Base-by-base conservation (phyloP, 2,888 invertebrate species). In the Chelonus formosanus region DNA sequence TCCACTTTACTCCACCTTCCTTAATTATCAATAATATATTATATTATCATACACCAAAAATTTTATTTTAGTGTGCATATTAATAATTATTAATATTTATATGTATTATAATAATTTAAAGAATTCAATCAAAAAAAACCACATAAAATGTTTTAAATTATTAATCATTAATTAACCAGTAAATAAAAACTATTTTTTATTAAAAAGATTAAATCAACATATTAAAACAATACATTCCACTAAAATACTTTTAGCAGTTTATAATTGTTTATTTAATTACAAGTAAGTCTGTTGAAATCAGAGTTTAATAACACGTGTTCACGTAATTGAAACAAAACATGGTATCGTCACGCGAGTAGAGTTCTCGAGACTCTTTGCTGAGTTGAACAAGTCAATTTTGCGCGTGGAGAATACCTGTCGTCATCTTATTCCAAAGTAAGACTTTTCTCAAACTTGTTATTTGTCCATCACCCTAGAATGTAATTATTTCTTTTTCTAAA, bases 391-490 rank as follows among this genome's bases (percentile, higher is more conserved):
- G 5, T 57, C 34, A 57, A 57, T 44, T 56, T 44, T 57, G 35
- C 32, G 5, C 32, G 20, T 3, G 5, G 44, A 43, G 32, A 31
- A 8, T 6, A 57, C n/a, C 55, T 55, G 55, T 55, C 55, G 55
- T 10, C 55, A 55, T 55, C 36, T 40, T 10, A 40, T 55, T 40
- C n/a, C 44, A 45, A 5, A 3, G 7, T 44, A 31, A 1, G 8
- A 57, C 32, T 44, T 44, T 31, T 44, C 6, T 8, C 43, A 44
- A 5, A 44, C 34, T 44, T 44, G 31, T 53, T 54, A 62, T 62
- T 53, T 54, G 32, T 53, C 53, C 61, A 62, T 53, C 61, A 44
- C 34, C 6, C 57, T 31, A 44, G 44, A 57, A 57, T 57, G 20
- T 57, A 44, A 32, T 57, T 32, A 35, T 34, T 34, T 10, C 20